Percentiles rank a stretch among this genome's conserved stretches.
These are phyloP conservation scores for Sarcophaga bullata DNA, from an alignment of 1,140 invertebrate species.

Conservation along the genomic window DNA sequence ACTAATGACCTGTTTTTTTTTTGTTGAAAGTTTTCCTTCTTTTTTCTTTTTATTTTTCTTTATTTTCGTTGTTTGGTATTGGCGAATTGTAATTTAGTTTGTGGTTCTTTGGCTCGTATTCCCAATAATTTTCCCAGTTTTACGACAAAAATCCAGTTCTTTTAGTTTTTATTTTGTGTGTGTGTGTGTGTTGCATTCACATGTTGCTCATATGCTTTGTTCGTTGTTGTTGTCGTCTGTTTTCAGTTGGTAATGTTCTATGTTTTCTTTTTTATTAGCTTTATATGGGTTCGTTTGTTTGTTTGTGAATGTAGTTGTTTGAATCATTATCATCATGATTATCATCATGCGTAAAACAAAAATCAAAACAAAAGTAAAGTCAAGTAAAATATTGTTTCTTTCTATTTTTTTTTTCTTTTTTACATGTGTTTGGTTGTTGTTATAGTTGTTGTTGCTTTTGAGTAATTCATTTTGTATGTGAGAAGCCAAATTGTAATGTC, in stretches of 20 bases:
- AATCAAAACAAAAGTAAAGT: neutral
- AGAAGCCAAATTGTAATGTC: slow-evolving; percentile 1
- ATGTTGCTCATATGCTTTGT: too few relatives aligned
- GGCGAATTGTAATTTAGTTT: too few relatives aligned
- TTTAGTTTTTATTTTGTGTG: neutral
- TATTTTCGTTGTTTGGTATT: too few relatives aligned
- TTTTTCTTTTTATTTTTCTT: neutral
- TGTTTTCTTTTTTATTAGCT: neutral
- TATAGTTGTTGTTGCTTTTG: slow-evolving; percentile 4
- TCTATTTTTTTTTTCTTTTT: neutral
- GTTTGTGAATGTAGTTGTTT: too few relatives aligned
- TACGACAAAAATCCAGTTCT: neutral
- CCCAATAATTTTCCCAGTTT: neutral
- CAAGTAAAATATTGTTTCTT: neutral
- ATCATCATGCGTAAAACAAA: neutral
- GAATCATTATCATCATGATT: neutral
- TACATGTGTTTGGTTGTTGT: neutral
- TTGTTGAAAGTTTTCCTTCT: neutral
- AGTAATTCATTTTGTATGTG: neutral
- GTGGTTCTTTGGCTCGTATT: neutral
- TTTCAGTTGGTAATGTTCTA: neutral
- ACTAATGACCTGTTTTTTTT: slow-evolving; percentile 5
- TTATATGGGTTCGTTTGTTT: neutral
- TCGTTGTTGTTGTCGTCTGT: neutral
- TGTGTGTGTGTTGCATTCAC: neutral